A percentile compares a stretch with the other conserved stretches of the same genome.
Evolutionary conservation across 2,113 vertebrate genomes (phyloP).

Genomic region (Hyperoodon ampullatus): DNA sequence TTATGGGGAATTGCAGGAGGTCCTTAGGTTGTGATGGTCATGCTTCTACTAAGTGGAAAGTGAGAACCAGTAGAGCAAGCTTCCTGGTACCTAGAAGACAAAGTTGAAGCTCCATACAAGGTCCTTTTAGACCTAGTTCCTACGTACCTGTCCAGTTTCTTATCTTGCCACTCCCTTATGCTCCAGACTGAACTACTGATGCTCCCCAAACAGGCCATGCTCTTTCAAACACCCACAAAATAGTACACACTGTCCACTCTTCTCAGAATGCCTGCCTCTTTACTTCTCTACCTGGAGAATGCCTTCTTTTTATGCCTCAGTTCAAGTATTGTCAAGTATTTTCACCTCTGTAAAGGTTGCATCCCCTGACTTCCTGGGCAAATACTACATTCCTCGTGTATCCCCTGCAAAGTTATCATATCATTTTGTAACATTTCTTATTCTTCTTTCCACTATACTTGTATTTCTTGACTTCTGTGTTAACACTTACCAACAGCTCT

Average conservation of each 20-base stretch:
- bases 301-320: not conserved
- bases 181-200: no score
- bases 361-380: not conserved
- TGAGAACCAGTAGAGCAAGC: not conserved
- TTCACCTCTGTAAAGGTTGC: not conserved
- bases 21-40: not conserved
- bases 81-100: not conserved
- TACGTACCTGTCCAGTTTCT: not conserved
- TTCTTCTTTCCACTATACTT: not conserved
- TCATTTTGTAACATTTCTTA: not conserved
- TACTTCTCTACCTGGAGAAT: not conserved
- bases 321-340: not conserved
- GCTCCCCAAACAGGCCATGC: not conserved
- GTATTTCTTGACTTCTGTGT: not conserved
- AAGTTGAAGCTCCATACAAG: not conserved
- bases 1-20: not conserved
- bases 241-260: not conserved
- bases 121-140: not conserved
- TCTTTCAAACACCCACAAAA: no score
- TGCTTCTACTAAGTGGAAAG: not conserved
- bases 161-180: accelerated
- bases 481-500: not conserved
- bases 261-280: no score
- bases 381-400: not conserved
- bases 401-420: not conserved